Evolutionary conservation across 2,113 vertebrate genomes (phyloP), one percentile per base, ranked within the genome.

Genomic region (Saguinus midas): DNA sequence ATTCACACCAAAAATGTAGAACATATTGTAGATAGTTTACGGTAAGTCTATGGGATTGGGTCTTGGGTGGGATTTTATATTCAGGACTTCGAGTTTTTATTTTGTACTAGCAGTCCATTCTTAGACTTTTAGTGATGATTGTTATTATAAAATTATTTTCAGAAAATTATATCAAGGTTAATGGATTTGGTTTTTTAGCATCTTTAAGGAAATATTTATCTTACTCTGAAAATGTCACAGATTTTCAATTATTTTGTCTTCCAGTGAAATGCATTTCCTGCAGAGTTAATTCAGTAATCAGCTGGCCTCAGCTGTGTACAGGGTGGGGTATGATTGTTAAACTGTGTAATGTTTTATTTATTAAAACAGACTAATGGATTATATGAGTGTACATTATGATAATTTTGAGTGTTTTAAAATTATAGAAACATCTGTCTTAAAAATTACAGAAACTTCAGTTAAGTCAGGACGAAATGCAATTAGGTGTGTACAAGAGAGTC

Each of bases 1-100:
- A 99, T 99, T 98, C 99, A 99, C 98, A 99, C 99, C 9, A 98
- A 98, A 98, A 99, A 99, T 0, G 99, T 99, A 88, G 98, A 99
- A 37, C 99, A 99, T 64, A 97, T 99, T 92, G 98, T 99, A 85
- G 98, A 99, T 83, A 99, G 99, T 97, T 98, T 99, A 97, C 97
- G 99, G 99, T 99, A 99, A 99, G 99, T 97, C 37, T 80, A 0
- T 75, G 90, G 64, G 70, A 21, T 92, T 40, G n/a, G 35, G 25
- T 23, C n/a, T 78, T 35, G 72, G 12, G 29, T 87, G 70, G 82
- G 35, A 29, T 94, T 97, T 96, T 80, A 25, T 88, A 79, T 80
- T 80, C 3, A 81, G 29, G 11, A 91, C 43, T 95, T 95, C 1
- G 0, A 91, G 5, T 68, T 78, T 78, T 80, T 73, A 21, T 88